These are phyloP conservation scores for Stegostoma tigrinum DNA, from an alignment of 2,113 vertebrate species.

Conservation along the genomic window DNA sequence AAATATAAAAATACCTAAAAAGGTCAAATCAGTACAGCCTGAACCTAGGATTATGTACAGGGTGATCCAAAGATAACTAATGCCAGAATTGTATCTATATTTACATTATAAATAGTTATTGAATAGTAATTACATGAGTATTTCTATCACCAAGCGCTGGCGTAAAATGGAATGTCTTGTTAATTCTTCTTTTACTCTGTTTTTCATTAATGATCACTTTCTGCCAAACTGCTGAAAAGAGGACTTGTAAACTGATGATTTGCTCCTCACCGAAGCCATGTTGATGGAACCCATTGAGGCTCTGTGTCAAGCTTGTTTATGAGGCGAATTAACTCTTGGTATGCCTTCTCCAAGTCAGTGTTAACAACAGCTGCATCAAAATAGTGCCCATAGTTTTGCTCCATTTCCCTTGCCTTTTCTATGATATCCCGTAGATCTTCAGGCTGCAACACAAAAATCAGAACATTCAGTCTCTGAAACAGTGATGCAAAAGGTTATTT, in stretches of 20 bases:
- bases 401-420: conserved; percentile 93
- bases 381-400: conserved; percentile 82
- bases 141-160: conserved; percentile 45
- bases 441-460: conserved; percentile 56
- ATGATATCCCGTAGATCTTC: conserved; percentile 85
- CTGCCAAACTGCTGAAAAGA: not conserved
- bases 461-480: not conserved
- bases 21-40: conserved; percentile 47
- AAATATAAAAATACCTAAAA: conserved; percentile 47
- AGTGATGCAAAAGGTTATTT: not conserved
- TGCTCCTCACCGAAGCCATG: conserved; percentile 75
- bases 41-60: conserved; percentile 44
- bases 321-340: conserved; percentile 76
- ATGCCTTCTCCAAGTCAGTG: conserved; percentile 75
- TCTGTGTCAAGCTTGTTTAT: conserved; percentile 90
- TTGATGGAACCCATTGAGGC: conserved; percentile 94
- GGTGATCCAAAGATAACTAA: conserved; percentile 24
- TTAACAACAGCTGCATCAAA: conserved; percentile 85
- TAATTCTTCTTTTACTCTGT: not conserved
- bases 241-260: not conserved
- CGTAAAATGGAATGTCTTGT: conserved; percentile 34
- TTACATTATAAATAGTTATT: conserved; percentile 56
- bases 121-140: conserved; percentile 43
- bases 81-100: conserved; percentile 42
- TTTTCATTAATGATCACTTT: not conserved